Evolutionary conservation across 2,113 vertebrate genomes (phyloP).

Genomic region (Eonycteris spelaea): DNA sequence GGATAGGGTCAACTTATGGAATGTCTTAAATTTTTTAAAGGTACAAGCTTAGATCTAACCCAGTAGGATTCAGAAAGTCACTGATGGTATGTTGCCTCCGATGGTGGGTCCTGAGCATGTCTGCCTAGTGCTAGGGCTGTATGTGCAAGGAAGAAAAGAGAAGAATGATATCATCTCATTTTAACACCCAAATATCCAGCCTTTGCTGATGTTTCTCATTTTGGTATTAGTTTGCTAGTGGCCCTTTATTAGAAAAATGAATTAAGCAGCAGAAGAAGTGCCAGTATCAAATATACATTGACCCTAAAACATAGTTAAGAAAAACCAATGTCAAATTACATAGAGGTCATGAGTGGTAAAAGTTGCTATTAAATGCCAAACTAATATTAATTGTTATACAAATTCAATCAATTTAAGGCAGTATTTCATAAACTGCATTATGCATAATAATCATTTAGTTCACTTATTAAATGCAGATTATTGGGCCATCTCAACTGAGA

Average conservation of each 20-base stretch:
- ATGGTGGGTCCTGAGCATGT: background rate
- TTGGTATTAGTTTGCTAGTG: background rate
- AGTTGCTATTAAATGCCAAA: background rate
- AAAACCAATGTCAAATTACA: slow-evolving; percentile 18
- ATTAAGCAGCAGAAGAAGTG: background rate
- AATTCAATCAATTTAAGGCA: background rate
- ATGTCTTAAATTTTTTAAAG: background rate
- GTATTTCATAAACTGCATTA: background rate
- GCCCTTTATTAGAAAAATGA: background rate
- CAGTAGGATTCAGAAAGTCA: background rate
- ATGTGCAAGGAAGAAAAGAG: background rate
- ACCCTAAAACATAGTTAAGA: background rate
- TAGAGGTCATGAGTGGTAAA: background rate
- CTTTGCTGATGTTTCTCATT: background rate
- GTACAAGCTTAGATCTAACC: background rate
- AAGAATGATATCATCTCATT: background rate
- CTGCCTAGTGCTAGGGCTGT: background rate
- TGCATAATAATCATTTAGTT: background rate
- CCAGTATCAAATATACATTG: background rate
- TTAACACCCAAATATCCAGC: background rate
- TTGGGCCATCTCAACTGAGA: background rate
- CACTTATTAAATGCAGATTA: background rate
- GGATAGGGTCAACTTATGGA: background rate
- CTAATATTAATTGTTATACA: background rate
- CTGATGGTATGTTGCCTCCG: background rate